These are phyloP conservation scores for Mesoclemmys tuberculata DNA, from an alignment of 2,113 vertebrate species.

Conservation along the genomic window DNA sequence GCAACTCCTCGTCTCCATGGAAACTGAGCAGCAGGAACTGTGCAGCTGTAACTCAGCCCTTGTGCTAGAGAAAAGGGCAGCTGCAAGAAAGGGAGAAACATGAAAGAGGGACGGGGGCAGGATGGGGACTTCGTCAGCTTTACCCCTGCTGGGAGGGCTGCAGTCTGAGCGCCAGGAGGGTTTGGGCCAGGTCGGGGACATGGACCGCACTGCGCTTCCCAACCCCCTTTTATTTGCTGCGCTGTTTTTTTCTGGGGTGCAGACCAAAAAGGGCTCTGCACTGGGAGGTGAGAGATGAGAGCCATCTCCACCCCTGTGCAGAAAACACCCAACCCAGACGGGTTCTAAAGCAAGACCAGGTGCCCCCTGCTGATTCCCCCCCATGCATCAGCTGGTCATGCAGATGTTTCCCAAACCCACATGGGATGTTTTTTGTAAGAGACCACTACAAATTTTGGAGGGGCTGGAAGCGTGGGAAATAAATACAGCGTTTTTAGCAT, in stretches of 20 bases:
- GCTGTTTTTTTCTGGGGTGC: neutral
- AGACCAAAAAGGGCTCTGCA: neutral
- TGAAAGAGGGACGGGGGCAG: neutral
- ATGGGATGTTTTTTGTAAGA: neutral
- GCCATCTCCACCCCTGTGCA: neutral
- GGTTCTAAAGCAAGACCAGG: neutral
- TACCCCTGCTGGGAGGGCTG: neutral
- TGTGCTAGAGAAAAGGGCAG: constrained; percentile 46
- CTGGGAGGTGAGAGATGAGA: too few relatives aligned
- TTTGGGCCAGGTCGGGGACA: neutral
- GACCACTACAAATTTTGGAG: neutral
- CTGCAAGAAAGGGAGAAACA: constrained; percentile 39
- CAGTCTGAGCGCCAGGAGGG: neutral
- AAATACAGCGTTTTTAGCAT: accelerated
- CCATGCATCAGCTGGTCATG: too few relatives aligned
- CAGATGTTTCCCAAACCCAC: neutral
- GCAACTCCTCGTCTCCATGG: constrained; percentile 76
- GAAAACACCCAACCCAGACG: neutral
- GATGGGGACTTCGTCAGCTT: constrained; percentile 23
- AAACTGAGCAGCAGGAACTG: constrained; percentile 68
- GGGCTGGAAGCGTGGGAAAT: neutral
- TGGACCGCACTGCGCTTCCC: neutral
- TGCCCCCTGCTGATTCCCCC: neutral
- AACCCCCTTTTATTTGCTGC: neutral
- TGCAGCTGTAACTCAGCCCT: neutral